Conservation (phyloP, 2,888 invertebrate species). For the Chymomyza fuscimana region DNA sequence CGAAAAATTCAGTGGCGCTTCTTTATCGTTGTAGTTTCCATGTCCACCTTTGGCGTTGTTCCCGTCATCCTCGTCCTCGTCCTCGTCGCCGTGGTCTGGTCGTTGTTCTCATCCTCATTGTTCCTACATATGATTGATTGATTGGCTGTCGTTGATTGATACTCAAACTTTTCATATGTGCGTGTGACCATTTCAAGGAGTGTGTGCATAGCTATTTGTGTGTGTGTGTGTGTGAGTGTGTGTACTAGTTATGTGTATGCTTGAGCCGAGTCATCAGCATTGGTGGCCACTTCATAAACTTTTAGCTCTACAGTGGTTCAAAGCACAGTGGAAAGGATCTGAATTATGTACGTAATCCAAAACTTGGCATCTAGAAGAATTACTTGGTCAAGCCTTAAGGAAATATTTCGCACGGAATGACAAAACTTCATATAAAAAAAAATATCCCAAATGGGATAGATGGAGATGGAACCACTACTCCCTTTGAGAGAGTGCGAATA, state of each 20-base stretch:
- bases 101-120: conserved; percentile 40
- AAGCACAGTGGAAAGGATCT: neutral
- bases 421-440: no score
- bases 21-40: neutral
- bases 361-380: no score
- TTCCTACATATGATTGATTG: conserved; percentile 54
- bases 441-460: no score
- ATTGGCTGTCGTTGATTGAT: conserved; percentile 64
- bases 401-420: no score
- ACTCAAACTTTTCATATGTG: conserved; percentile 51
- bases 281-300: conserved; percentile 48
- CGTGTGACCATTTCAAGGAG: conserved; percentile 7
- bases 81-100: neutral
- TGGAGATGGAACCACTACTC: no score
- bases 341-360: neutral
- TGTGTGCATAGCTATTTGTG: conserved; percentile 14
- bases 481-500: no score
- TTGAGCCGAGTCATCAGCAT: conserved; percentile 43
- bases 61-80: neutral
- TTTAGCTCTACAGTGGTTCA: conserved; percentile 34
- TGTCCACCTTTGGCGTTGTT: neutral
- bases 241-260: neutral
- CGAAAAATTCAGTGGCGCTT: neutral
- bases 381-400: no score
- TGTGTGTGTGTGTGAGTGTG: conserved; percentile 10